phyloP scores from a whole-genome alignment of 2,888 invertebrate species.

The Buathra laborator region DNA sequence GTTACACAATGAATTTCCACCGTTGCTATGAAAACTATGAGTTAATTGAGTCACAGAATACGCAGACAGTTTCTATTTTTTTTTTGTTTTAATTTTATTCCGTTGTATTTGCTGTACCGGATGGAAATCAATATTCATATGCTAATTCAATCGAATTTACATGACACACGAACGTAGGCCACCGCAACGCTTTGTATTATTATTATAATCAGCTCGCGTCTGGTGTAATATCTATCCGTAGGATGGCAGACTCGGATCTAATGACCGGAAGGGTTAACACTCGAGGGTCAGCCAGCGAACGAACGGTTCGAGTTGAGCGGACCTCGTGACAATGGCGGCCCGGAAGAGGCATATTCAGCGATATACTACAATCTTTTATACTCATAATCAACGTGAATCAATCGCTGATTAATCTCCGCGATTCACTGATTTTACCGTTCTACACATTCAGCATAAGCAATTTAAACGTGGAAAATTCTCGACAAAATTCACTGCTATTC shows the following conservation, averaged over 20 bases:
- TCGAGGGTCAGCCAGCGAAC: slow-evolving; percentile 56
- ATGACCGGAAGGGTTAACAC: slow-evolving; percentile 79
- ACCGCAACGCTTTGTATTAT: slow-evolving; percentile 67
- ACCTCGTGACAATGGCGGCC: slow-evolving; percentile 58
- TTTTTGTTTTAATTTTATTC: slow-evolving; percentile 61
- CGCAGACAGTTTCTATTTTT: slow-evolving; percentile 36
- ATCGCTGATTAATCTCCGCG: slow-evolving; percentile 45
- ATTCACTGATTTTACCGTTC: not conserved
- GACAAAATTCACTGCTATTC: not conserved
- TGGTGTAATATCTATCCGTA: slow-evolving; percentile 68
- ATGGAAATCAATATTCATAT: slow-evolving; percentile 82
- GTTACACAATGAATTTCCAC: slow-evolving; percentile 39
- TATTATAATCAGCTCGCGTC: slow-evolving; percentile 71
- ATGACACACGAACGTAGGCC: slow-evolving; percentile 69
- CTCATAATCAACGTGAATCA: slow-evolving; percentile 55
- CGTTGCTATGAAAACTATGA: slow-evolving; percentile 13
- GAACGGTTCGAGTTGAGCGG: slow-evolving; percentile 52
- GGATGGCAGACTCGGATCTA: slow-evolving; percentile 70
- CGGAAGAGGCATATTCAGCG: slow-evolving; percentile 64
- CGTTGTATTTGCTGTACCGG: slow-evolving; percentile 73
- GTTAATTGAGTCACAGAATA: slow-evolving; percentile 61
- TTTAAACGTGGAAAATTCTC: not conserved
- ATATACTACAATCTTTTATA: slow-evolving; percentile 41
- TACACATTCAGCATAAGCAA: not conserved
- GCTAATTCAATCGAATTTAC: slow-evolving; percentile 76